phyloP scores from a whole-genome alignment of 1,140 invertebrate genomes.

The Anastrepha obliqua region DNA sequence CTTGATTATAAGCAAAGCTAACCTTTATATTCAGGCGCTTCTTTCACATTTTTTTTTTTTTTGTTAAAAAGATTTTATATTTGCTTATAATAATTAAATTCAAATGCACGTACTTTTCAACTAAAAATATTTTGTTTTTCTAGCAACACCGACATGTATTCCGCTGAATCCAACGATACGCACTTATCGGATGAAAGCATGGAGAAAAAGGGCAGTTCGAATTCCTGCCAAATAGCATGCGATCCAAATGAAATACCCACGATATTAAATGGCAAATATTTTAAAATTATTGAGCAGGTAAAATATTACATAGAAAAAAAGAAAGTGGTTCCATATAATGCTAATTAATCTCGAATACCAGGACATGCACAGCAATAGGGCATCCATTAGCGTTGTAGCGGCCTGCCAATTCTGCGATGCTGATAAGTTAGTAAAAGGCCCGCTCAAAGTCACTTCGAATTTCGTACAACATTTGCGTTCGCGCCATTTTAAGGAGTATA shows the following conservation, averaged over 20 bases:
- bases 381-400: constrained; percentile 10
- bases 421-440: constrained; percentile 31
- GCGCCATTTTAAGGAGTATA: constrained; percentile 42
- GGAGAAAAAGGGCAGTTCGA: not conserved
- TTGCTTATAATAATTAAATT: too few species aligned
- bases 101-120: not conserved
- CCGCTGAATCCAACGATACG: constrained; percentile 31
- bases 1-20: too few species aligned
- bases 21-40: too few species aligned
- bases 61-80: not conserved
- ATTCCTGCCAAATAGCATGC: not conserved
- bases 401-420: constrained; percentile 25
- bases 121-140: not conserved
- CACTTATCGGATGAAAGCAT: constrained; percentile 5
- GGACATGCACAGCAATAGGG: not conserved
- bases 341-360: not conserved
- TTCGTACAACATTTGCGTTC: constrained; percentile 30
- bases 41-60: not conserved
- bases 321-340: not conserved
- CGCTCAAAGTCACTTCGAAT: constrained; percentile 19
- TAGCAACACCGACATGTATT: constrained; percentile 10
- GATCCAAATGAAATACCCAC: constrained; percentile 39
- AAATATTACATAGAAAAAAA: not conserved
- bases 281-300: constrained; percentile 38
- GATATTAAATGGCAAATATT: constrained; percentile 43